Conservation (phyloP, 2,888 invertebrate species). For the Hyposoter didymator region DNA sequence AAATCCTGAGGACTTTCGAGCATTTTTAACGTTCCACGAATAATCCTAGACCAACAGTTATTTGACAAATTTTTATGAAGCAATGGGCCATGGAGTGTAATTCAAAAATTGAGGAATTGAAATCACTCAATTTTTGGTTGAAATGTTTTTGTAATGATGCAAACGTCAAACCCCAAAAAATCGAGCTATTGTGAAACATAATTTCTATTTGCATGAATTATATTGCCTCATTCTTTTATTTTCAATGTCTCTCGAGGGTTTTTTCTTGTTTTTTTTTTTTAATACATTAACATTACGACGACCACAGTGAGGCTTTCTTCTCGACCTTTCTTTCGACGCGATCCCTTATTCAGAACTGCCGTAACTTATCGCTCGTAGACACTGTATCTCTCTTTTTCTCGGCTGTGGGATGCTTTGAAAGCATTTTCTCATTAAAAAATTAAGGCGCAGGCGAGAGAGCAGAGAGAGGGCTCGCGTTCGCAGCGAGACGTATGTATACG, state of each 20-base stretch:
- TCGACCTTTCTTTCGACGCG: slow-evolving; percentile 50
- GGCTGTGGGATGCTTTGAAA: slow-evolving; percentile 85
- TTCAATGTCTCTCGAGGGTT: slow-evolving; percentile 52
- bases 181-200: slow-evolving; percentile 31
- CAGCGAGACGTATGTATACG: slow-evolving; percentile 13
- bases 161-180: neutral
- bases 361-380: slow-evolving; percentile 83
- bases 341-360: slow-evolving; percentile 69
- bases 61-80: too few species aligned
- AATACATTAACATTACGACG: slow-evolving; percentile 39
- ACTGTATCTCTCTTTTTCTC: slow-evolving; percentile 81
- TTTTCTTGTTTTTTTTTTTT: slow-evolving; percentile 38
- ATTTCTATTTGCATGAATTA: slow-evolving; percentile 52
- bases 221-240: slow-evolving; percentile 46
- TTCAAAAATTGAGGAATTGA: neutral
- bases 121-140: neutral
- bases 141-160: neutral
- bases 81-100: neutral
- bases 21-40: neutral
- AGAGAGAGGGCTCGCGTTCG: slow-evolving; percentile 44
- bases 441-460: slow-evolving; percentile 77
- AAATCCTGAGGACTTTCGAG: too few species aligned
- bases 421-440: slow-evolving; percentile 88
- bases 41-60: neutral
- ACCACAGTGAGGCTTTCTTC: slow-evolving; percentile 51